Conservation (phyloP, 2,113 vertebrate species). For the Aplodontia rufa region DNA sequence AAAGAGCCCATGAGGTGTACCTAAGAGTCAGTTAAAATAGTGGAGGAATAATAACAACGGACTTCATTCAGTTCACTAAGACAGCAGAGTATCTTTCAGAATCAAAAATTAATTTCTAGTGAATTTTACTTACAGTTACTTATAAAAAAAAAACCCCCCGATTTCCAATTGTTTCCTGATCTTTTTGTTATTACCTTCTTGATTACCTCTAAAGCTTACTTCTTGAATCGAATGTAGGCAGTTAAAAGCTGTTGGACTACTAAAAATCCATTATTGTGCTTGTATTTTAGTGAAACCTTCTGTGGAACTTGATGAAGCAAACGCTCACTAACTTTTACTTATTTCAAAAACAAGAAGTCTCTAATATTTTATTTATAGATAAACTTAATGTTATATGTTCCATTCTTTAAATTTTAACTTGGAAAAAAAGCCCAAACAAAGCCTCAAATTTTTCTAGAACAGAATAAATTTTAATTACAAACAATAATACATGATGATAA, state of each 20-base stretch:
- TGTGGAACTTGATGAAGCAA: neutral
- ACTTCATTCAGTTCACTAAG: constrained; percentile 29
- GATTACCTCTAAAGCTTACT: constrained; percentile 32
- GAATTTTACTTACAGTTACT: constrained; percentile 59
- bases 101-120: constrained; percentile 60
- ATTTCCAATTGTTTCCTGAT: constrained; percentile 54
- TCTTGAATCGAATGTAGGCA: constrained; percentile 59
- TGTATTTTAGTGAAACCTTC: neutral
- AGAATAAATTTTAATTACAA: constrained; percentile 51
- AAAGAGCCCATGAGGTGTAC: neutral
- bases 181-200: constrained; percentile 53
- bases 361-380: constrained; percentile 54
- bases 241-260: constrained; percentile 35
- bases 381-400: neutral
- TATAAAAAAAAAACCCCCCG: constrained; percentile 55
- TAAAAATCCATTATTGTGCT: constrained; percentile 55
- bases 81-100: neutral
- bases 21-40: neutral
- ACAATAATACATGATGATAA: neutral
- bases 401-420: constrained; percentile 52
- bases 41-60: neutral
- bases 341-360: constrained; percentile 63
- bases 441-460: neutral
- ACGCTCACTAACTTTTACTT: constrained; percentile 38
- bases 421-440: neutral